phyloP scores from a whole-genome alignment of 2,113 vertebrate genomes.

The Nerophis lumbriciformis region DNA sequence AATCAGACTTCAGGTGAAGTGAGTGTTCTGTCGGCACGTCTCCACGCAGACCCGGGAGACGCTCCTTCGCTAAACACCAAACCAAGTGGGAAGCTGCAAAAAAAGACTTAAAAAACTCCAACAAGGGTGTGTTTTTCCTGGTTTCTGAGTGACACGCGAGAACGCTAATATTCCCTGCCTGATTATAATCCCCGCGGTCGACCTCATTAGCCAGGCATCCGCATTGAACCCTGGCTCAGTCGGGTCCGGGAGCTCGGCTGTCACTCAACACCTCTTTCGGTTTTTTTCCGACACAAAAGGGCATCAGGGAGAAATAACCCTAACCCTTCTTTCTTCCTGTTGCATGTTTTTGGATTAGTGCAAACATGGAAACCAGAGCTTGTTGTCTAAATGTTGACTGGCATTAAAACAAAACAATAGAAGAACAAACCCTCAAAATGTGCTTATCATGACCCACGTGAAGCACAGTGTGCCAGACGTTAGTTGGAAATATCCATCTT shows the following conservation, averaged over 20 bases:
- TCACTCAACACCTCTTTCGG: conserved; percentile 70
- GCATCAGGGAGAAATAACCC: conserved; percentile 67
- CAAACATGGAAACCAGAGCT: conserved; percentile 19
- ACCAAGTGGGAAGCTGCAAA: conserved; percentile 47
- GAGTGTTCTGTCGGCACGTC: too few relatives aligned
- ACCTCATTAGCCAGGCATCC: conserved; percentile 75
- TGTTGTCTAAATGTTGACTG: conserved; percentile 32
- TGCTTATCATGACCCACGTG: not conserved
- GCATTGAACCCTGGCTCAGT: conserved; percentile 70
- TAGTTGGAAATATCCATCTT: too few relatives aligned
- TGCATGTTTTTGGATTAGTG: conserved; percentile 50
- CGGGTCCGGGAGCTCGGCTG: conserved; percentile 64
- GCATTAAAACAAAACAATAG: conserved; percentile 22
- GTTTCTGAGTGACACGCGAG: conserved; percentile 68
- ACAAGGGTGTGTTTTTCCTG: conserved; percentile 56
- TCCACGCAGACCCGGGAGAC: conserved; percentile 38
- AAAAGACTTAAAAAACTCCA: conserved; percentile 39
- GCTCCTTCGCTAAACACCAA: conserved; percentile 61
- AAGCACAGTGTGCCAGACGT: too few relatives aligned
- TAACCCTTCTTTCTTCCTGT: conserved; percentile 27
- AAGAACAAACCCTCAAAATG: not conserved
- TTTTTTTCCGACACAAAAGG: conserved; percentile 57
- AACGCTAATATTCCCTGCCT: conserved; percentile 68
- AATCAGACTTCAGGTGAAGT: too few relatives aligned
- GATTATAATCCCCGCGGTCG: conserved; percentile 71